phyloP scores from a whole-genome alignment of 1,140 invertebrate species.

The Lutraria rhynchaena region DNA sequence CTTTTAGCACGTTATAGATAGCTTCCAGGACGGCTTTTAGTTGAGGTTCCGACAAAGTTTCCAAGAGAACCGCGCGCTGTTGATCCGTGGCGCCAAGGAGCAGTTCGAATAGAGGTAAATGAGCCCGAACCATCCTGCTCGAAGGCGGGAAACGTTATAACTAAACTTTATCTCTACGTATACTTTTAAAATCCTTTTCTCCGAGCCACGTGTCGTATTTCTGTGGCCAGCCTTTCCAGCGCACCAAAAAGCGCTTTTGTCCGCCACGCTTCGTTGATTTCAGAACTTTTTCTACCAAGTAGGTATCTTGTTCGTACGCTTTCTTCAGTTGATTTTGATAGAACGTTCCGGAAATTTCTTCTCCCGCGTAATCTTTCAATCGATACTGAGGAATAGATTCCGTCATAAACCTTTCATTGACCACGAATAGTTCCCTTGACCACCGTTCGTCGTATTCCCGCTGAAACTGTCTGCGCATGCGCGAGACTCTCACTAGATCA shows the following conservation, averaged over 20 bases:
- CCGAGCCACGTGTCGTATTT: slow-evolving; percentile 11
- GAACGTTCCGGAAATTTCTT: background rate
- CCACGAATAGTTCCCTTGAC: slow-evolving; percentile 1
- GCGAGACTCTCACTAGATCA: background rate
- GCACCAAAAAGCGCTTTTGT: background rate
- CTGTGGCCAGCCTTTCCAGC: background rate
- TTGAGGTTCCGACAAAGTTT: background rate
- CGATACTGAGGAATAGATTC: slow-evolving; percentile 9
- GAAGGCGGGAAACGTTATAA: too few relatives aligned
- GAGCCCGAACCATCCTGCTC: background rate
- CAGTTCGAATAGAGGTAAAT: background rate
- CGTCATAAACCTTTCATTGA: slow-evolving; percentile 2
- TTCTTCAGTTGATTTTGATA: slow-evolving; percentile 27
- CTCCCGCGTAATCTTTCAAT: slow-evolving; percentile 2
- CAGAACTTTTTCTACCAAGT: slow-evolving; percentile 9
- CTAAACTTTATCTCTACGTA: background rate
- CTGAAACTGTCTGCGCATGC: slow-evolving; percentile 7
- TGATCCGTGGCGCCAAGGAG: background rate
- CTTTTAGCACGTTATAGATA: too few relatives aligned
- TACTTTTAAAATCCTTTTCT: background rate
- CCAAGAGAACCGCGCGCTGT: background rate
- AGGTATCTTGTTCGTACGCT: slow-evolving; percentile 1
- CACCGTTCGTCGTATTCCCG: slow-evolving; percentile 27
- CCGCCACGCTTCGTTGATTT: background rate
- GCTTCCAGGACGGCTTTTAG: too few relatives aligned